A percentile compares a stretch with the other conserved stretches of the same genome.
These are phyloP conservation scores for Atractosteus spatula DNA, from an alignment of 2,113 vertebrate species.

Conservation along the genomic window DNA sequence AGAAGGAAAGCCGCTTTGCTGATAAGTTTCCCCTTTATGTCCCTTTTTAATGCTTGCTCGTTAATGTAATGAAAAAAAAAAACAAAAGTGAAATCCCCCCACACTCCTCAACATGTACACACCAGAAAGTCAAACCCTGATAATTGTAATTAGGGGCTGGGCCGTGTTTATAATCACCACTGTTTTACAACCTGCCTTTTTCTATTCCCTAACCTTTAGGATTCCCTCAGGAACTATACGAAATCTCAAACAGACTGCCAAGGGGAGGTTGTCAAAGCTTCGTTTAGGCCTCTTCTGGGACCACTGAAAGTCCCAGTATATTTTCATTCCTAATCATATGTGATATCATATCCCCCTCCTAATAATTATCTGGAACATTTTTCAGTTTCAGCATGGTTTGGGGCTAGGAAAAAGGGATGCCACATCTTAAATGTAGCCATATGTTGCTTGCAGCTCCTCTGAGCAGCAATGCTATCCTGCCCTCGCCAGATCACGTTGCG, in stretches of 20 bases:
- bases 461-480: conserved; percentile 51
- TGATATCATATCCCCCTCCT: conserved; percentile 9
- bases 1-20: too few species aligned
- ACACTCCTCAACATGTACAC: background rate
- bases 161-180: background rate
- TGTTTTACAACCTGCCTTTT: conserved; percentile 10
- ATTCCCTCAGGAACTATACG: background rate
- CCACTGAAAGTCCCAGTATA: background rate
- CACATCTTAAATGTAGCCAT: conserved; percentile 48
- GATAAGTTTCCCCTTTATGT: too few species aligned
- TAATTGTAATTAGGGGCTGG: background rate
- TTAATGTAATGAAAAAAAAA: too few species aligned
- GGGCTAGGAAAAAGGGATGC: conserved; percentile 10
- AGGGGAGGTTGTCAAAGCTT: background rate
- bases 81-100: too few species aligned
- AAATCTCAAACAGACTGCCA: background rate
- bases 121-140: background rate
- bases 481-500: conserved; percentile 69
- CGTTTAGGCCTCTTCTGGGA: background rate
- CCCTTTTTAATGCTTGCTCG: too few species aligned
- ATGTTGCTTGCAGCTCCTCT: conserved; percentile 65
- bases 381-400: conserved; percentile 10
- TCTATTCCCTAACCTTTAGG: background rate
- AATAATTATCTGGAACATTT: conserved; percentile 25
- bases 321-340: conserved; percentile 17